These are phyloP conservation scores for Oryzaephilus surinamensis DNA, from an alignment of 1,140 invertebrate species.

Conservation along the genomic window DNA sequence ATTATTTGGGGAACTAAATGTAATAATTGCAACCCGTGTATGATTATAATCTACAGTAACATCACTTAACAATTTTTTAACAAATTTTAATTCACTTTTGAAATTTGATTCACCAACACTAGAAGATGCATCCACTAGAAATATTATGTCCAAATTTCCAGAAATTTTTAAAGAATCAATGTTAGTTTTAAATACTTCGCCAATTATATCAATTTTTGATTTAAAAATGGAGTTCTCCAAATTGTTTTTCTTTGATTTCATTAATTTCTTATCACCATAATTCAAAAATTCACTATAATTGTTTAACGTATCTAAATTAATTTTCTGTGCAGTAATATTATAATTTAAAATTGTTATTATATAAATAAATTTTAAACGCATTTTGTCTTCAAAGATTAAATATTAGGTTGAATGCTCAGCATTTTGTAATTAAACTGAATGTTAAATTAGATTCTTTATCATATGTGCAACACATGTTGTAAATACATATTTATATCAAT, in stretches of 20 bases:
- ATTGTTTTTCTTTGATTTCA: conserved; percentile 14
- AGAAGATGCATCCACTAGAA: conserved; percentile 58
- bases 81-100: conserved; percentile 57
- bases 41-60: conserved; percentile 53
- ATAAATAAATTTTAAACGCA: too few species aligned
- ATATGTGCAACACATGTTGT: conserved; percentile 9
- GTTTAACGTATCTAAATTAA: conserved; percentile 12
- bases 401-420: too few species aligned
- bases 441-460: conserved; percentile 5
- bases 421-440: conserved; percentile 3
- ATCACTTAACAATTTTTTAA: conserved; percentile 58
- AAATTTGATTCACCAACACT: conserved; percentile 58
- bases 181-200: conserved; percentile 43
- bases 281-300: conserved; percentile 32
- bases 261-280: conserved; percentile 28
- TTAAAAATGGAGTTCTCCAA: conserved; percentile 48
- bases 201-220: conserved; percentile 46
- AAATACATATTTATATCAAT: too few species aligned
- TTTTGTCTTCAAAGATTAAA: too few species aligned
- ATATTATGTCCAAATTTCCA: conserved; percentile 50
- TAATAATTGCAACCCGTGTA: conserved; percentile 54
- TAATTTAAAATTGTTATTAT: too few species aligned
- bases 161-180: conserved; percentile 36
- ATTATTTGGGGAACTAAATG: conserved; percentile 50
- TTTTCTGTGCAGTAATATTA: conserved; percentile 5